Evolutionary conservation across 2,888 invertebrate species (phyloP).

Genomic region (Hydrotaea diabolus): DNA sequence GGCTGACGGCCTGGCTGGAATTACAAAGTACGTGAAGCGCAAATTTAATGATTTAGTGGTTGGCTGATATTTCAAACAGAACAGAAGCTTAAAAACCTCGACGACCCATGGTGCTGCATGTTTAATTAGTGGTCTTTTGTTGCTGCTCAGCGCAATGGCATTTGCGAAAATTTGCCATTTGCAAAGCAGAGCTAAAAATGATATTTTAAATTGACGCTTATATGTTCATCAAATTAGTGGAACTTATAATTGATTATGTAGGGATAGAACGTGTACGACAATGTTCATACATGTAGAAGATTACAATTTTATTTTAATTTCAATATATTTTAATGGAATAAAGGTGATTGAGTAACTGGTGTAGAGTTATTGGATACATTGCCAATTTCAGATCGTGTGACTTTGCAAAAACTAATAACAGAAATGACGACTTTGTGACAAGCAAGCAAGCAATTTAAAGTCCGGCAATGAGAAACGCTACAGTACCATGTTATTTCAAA

Average conservation of each 20-base stretch:
- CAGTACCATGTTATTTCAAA: too few relatives aligned
- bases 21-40: constrained; percentile 25
- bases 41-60: constrained; percentile 49
- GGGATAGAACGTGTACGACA: neutral
- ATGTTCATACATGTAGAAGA: too few relatives aligned
- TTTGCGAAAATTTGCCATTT: neutral
- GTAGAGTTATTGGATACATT: too few relatives aligned
- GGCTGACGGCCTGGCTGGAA: neutral
- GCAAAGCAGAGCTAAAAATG: neutral
- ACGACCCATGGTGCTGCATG: constrained; percentile 16
- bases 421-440: too few relatives aligned
- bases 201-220: constrained; percentile 17
- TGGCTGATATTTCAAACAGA: constrained; percentile 19
- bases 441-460: too few relatives aligned
- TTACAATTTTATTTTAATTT: neutral
- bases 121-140: constrained; percentile 43
- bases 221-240: constrained; percentile 15
- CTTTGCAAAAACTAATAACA: too few relatives aligned
- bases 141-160: neutral
- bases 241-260: neutral
- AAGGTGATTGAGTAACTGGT: too few relatives aligned
- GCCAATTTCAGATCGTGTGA: too few relatives aligned
- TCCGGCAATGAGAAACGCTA: too few relatives aligned
- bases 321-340: neutral
- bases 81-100: constrained; percentile 23